phyloP scores from a whole-genome alignment of 2,888 invertebrate species.

The Elegia similella region DNA sequence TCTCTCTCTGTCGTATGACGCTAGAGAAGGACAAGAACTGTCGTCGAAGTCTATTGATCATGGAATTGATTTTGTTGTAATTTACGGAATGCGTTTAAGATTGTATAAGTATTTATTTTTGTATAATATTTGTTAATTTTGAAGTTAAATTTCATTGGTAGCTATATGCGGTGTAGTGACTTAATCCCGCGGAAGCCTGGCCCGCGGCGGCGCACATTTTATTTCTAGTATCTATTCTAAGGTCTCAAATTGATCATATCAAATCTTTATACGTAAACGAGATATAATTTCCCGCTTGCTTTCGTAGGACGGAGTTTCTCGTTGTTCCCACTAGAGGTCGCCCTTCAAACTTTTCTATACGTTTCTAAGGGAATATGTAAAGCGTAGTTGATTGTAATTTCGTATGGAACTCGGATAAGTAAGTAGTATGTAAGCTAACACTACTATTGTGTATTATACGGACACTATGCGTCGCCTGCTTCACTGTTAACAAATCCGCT shows the following conservation, averaged over 20 bases:
- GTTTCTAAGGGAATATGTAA: constrained; percentile 59
- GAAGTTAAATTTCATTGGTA: neutral
- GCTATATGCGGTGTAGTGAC: neutral
- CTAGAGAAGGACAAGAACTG: neutral
- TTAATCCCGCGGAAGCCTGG: constrained; percentile 18
- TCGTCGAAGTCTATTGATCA: neutral
- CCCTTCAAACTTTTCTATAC: constrained; percentile 55
- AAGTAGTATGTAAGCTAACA: constrained; percentile 54
- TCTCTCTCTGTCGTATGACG: neutral
- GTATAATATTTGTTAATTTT: neutral
- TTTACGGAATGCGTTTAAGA: neutral
- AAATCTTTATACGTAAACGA: constrained; percentile 74
- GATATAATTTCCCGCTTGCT: constrained; percentile 61
- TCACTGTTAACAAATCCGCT: constrained; percentile 32
- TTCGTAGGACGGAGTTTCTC: constrained; percentile 50
- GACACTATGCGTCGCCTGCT: constrained; percentile 42
- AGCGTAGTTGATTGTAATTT: constrained; percentile 71
- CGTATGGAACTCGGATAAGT: constrained; percentile 67
- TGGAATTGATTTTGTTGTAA: constrained; percentile 10
- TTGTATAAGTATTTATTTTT: neutral
- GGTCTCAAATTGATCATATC: constrained; percentile 75
- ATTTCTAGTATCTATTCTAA: constrained; percentile 57
- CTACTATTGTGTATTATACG: constrained; percentile 66
- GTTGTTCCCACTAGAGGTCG: constrained; percentile 42
- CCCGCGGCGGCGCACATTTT: constrained; percentile 37